Evolutionary conservation across 2,797 vertebrate genomes (phyloP).

Genomic region (Hapalemur alaotrensis): DNA sequence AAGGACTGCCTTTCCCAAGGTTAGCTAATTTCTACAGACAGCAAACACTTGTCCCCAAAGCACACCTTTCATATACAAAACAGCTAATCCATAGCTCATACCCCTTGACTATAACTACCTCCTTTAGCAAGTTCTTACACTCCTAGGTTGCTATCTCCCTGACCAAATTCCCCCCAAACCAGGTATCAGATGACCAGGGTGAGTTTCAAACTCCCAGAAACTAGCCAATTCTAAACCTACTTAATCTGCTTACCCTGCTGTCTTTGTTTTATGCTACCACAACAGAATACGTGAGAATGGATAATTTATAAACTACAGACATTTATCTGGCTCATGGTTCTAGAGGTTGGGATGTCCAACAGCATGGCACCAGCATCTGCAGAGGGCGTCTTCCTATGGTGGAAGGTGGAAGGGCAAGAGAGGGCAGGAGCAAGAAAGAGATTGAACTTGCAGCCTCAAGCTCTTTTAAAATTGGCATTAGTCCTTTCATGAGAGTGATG

Average conservation of each 20-base stretch:
- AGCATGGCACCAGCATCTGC: background rate
- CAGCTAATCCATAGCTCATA: background rate
- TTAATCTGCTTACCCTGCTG: background rate
- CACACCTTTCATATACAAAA: background rate
- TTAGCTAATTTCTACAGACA: background rate
- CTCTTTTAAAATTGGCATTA: background rate
- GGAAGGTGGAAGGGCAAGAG: background rate
- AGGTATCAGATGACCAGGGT: background rate
- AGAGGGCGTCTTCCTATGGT: fast-evolving
- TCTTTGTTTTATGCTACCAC: background rate
- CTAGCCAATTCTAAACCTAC: background rate
- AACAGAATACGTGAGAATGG: background rate
- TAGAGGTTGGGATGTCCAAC: background rate
- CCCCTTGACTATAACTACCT: background rate
- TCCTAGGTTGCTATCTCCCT: background rate
- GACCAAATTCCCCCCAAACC: background rate
- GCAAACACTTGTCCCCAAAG: too few relatives aligned
- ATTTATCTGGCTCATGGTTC: background rate
- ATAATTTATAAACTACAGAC: background rate
- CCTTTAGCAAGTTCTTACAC: background rate
- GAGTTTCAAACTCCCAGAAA: background rate
- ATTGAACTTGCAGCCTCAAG: background rate
- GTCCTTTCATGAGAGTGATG: background rate
- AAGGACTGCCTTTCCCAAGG: too few relatives aligned
- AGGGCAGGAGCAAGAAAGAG: background rate